phyloP scores from a whole-genome alignment of 1,140 invertebrate species.

The Pemphigus obesinymphae region DNA sequence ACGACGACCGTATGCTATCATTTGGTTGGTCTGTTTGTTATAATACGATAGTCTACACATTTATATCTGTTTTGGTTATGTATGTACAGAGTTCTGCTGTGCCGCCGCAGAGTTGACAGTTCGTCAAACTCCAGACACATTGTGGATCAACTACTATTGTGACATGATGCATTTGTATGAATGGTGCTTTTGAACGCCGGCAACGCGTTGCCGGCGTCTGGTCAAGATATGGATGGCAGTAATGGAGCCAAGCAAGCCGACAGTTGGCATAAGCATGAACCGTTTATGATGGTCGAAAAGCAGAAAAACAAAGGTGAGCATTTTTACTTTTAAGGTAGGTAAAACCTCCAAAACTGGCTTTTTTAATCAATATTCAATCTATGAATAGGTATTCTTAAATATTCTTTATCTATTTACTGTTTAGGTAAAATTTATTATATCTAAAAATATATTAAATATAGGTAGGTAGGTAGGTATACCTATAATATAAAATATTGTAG shows the following conservation, averaged over 20 bases:
- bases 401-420: too few species aligned
- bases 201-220: constrained; percentile 43
- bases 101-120: neutral
- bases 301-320: constrained; percentile 65
- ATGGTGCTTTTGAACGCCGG: constrained; percentile 49
- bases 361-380: too few species aligned
- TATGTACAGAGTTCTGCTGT: neutral
- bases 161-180: neutral
- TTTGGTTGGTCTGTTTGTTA: neutral
- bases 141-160: neutral
- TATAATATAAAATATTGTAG: too few species aligned
- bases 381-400: too few species aligned
- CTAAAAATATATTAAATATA: too few species aligned
- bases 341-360: too few species aligned
- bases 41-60: neutral
- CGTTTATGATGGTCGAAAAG: constrained; percentile 67
- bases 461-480: too few species aligned
- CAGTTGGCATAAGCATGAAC: constrained; percentile 67
- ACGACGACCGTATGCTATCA: too few species aligned
- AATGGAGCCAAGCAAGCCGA: constrained; percentile 47
- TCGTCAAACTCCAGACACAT: neutral
- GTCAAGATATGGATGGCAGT: constrained; percentile 47
- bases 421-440: too few species aligned
- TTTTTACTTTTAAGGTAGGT: too few species aligned
- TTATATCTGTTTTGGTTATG: neutral